Conservation (phyloP, 1,140 invertebrate species). For the Zaprionus davidi region DNA sequence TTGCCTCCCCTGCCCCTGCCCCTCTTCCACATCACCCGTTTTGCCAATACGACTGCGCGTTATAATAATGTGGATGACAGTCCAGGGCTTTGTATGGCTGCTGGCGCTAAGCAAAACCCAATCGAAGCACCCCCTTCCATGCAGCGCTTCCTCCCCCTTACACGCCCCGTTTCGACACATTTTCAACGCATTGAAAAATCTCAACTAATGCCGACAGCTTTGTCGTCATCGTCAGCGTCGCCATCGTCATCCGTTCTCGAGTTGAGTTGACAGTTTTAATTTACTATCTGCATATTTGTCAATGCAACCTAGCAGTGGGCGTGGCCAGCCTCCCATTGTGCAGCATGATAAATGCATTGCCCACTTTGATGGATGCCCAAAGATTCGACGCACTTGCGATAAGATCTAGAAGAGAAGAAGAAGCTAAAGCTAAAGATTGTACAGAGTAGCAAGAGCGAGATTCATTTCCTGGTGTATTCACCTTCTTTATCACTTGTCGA, state of each 20-base stretch:
- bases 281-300: constrained; percentile 69
- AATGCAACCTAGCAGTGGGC: constrained; percentile 43
- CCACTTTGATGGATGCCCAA: constrained; percentile 29
- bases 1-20: constrained; percentile 5
- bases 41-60: constrained; percentile 12
- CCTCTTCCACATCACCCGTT: too few relatives aligned
- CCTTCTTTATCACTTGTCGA: constrained; percentile 2
- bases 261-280: constrained; percentile 59
- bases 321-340: not conserved
- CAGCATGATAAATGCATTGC: constrained; percentile 37
- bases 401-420: not conserved
- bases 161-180: constrained; percentile 53
- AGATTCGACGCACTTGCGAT: constrained; percentile 1
- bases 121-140: not conserved
- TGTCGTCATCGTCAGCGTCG: constrained; percentile 55
- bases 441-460: not conserved
- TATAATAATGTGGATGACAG: constrained; percentile 54
- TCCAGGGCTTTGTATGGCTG: constrained; percentile 41
- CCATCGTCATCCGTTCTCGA: not conserved
- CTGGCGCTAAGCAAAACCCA: constrained; percentile 10
- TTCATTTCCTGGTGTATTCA: constrained; percentile 6
- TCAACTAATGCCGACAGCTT: constrained; percentile 76
- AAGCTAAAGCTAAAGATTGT: not conserved
- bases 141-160: too few relatives aligned
- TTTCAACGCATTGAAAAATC: constrained; percentile 71